A percentile compares a stretch with the other conserved stretches of the same genome.
phyloP scores from a whole-genome alignment of 2,888 invertebrate species.

The Copidosoma aretas region DNA sequence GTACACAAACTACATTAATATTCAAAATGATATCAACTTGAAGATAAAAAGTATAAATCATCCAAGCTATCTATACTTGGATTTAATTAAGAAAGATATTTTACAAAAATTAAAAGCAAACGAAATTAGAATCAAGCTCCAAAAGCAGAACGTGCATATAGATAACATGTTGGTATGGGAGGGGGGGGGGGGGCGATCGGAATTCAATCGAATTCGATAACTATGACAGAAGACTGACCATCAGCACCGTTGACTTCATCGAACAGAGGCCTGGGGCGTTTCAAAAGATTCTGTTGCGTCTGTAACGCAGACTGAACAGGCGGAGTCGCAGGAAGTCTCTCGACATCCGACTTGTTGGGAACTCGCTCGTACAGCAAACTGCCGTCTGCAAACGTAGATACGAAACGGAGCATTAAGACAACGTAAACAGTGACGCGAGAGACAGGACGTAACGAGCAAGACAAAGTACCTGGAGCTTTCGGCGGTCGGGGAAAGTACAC shows the following conservation, averaged over 20 bases:
- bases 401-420: neutral
- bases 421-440: neutral
- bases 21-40: no score
- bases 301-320: constrained; percentile 59
- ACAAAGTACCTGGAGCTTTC: constrained; percentile 75
- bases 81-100: no score
- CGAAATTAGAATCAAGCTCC: neutral
- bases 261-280: constrained; percentile 77
- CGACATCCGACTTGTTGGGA: constrained; percentile 77
- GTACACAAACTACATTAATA: no score
- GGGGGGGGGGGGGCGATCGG: no score
- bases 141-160: neutral
- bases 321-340: constrained; percentile 68
- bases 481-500: constrained; percentile 91
- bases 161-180: neutral
- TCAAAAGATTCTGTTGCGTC: constrained; percentile 68
- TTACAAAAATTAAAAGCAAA: neutral
- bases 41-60: no score
- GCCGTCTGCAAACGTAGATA: constrained; percentile 69
- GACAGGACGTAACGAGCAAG: neutral
- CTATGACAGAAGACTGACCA: constrained; percentile 66
- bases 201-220: no score
- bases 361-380: constrained; percentile 87
- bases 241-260: constrained; percentile 90
- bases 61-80: no score